phyloP scores from a whole-genome alignment of 2,113 vertebrate species.

The Scomber colias region DNA sequence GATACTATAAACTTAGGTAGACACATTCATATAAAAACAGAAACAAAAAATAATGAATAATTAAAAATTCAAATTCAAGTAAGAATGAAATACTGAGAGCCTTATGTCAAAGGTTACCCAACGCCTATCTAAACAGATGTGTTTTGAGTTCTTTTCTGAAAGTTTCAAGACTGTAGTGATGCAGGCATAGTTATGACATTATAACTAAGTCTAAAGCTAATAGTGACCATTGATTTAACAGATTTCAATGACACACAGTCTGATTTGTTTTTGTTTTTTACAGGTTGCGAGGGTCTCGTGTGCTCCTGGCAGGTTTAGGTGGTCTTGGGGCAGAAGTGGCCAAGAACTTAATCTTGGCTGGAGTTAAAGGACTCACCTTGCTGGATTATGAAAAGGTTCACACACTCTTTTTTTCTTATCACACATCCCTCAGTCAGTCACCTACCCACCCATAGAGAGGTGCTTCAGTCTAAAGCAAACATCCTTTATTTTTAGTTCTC shows the following conservation, averaged over 20 bases:
- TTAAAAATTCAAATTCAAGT: too few species aligned
- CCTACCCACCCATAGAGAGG: fast-evolving
- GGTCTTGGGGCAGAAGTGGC: conserved; percentile 95
- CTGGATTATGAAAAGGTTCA: conserved; percentile 92
- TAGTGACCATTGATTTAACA: not conserved
- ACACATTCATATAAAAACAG: too few species aligned
- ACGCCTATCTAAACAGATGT: too few species aligned
- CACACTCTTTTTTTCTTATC: not conserved
- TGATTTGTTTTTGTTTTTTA: not conserved
- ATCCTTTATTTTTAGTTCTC: not conserved
- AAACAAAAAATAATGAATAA: too few species aligned
- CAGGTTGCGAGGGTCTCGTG: conserved; percentile 91
- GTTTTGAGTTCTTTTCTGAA: too few species aligned
- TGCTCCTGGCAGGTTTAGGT: conserved; percentile 91
- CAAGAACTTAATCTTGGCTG: conserved; percentile 95
- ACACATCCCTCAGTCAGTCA: not conserved
- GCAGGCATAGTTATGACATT: too few species aligned
- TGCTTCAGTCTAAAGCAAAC: not conserved
- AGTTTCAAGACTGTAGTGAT: too few species aligned
- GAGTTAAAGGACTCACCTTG: conserved; percentile 92
- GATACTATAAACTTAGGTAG: too few species aligned
- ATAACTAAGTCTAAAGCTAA: too few species aligned
- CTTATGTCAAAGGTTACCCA: too few species aligned
- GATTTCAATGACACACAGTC: not conserved
- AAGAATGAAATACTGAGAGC: too few species aligned